Percentiles rank a stretch among this genome's conserved stretches.
These are phyloP conservation scores for Calonectris borealis DNA, from an alignment of 2,113 vertebrate genomes.

Conservation along the genomic window DNA sequence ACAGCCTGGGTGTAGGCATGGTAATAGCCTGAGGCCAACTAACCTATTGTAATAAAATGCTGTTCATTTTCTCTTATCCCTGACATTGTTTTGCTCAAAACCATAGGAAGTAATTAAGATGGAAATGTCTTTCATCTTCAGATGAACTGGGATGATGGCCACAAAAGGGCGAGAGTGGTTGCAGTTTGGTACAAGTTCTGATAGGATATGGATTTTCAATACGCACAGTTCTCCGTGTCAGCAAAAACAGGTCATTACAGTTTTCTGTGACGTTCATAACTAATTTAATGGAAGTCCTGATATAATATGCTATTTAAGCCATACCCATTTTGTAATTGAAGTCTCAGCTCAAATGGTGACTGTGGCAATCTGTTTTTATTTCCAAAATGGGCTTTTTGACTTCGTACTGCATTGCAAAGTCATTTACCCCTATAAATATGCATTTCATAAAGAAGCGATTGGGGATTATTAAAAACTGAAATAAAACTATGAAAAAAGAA, in stretches of 20 bases:
- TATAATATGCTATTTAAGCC: constrained; percentile 6
- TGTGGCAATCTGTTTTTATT: constrained; percentile 28
- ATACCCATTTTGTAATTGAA: constrained; percentile 20
- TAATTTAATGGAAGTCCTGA: constrained; percentile 18
- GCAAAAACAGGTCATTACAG: constrained; percentile 16
- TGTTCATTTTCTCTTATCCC: neutral
- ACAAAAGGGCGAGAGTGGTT: neutral
- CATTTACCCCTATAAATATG: neutral
- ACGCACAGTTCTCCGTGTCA: neutral
- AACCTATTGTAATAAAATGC: neutral
- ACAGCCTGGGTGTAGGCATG: neutral
- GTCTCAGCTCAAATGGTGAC: neutral
- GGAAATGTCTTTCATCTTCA: constrained; percentile 6
- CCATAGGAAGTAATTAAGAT: constrained; percentile 1
- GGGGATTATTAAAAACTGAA: neutral
- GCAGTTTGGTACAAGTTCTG: neutral
- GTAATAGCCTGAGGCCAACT: neutral
- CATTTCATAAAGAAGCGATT: neutral
- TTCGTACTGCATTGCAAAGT: neutral
- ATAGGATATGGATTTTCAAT: constrained; percentile 44
- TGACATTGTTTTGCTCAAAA: constrained; percentile 12
- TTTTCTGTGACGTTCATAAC: constrained; percentile 42
- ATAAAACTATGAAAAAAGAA: neutral
- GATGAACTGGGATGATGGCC: neutral
- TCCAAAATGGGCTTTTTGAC: constrained; percentile 17